These are phyloP conservation scores for Heterodera filipjevi DNA, from an alignment of 2,888 invertebrate species.

Conservation along the genomic window DNA sequence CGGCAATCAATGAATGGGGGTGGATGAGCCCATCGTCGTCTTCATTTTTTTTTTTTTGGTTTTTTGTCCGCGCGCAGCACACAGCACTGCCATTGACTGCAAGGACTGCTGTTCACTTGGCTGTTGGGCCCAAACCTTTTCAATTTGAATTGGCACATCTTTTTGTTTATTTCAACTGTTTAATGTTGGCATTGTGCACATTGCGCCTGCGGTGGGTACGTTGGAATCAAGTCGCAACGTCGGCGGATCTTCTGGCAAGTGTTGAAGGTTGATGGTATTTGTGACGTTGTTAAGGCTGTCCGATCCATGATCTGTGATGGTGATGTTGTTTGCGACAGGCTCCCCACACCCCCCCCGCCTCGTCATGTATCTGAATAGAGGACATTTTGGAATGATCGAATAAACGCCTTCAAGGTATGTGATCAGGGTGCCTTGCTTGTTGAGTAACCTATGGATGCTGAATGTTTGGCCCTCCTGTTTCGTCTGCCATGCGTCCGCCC, in stretches of 20 bases:
- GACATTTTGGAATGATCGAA: conserved; percentile 11
- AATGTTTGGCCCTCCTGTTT: conserved; percentile 32
- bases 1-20: neutral
- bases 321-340: conserved; percentile 40
- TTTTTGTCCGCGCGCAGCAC: no score
- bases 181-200: conserved; percentile 28
- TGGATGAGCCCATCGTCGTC: no score
- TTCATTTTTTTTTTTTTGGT: no score
- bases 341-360: no score
- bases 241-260: conserved; percentile 65
- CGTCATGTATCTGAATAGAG: conserved; percentile 27
- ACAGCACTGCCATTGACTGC: neutral
- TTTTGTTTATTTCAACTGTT: conserved; percentile 16
- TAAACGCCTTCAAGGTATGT: no score
- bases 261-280: conserved; percentile 67
- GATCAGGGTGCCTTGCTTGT: no score
- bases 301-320: conserved; percentile 29
- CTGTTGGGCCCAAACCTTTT: neutral
- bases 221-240: conserved; percentile 41
- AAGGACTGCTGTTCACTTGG: neutral
- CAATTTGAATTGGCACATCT: neutral
- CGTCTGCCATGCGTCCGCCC: conserved; percentile 16
- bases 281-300: conserved; percentile 59
- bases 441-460: conserved; percentile 38
- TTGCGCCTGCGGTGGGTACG: conserved; percentile 33